Base-by-base conservation (phyloP, 1,140 invertebrate genomes). In the Stratiolaelaps scimitus region DNA sequence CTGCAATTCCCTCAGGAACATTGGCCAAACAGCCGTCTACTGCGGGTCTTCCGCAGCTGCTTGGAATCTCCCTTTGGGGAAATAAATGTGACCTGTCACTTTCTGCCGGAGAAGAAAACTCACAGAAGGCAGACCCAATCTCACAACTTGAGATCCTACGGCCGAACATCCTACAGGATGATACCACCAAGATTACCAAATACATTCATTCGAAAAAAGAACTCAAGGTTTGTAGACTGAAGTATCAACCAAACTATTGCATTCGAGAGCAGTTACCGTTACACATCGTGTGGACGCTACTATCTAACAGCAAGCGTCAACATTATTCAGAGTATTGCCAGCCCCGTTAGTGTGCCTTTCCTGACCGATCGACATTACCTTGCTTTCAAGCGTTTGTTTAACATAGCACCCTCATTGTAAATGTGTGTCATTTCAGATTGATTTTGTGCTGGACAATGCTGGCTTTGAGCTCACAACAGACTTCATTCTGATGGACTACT, bases 391-490 rank as follows among this genome's bases (percentile, higher is more conserved):
- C n/a, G n/a, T 40, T 6, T 40, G 10, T 40, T 40, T 40, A 40
- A 10, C 10, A n/a, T n/a, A n/a, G n/a, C n/a, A n/a, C n/a, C n/a
- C n/a, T n/a, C 10, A 6, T 40, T 40, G 34, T 40, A 40, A 40
- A 40, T 10, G 4, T 40, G 4, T 40, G 5, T 48, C 23, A 7
- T 47, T 72, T 28, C 43, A 70, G 43, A 68, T 83, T 10, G 90
- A 92, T 75, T 83, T 96, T 67, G 79, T 98, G 2, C 78, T 89
- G 43, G 95, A 98, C 75, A 98, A 98, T 78, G 79, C 90, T 29
- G 93, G 90, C 0, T 92, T 92, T 74, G 95, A 98, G 78, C 70
- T 98, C 4, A 85, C 92, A 69, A 84, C 85, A 2, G 95, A 98
- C 76, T 76, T 98, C 0, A 88, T 88, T 73, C 73, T 98, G 13